A percentile compares a stretch with the other conserved stretches of the same genome.
phyloP scores from a whole-genome alignment of 2,797 vertebrate species.

The Carapus acus region DNA sequence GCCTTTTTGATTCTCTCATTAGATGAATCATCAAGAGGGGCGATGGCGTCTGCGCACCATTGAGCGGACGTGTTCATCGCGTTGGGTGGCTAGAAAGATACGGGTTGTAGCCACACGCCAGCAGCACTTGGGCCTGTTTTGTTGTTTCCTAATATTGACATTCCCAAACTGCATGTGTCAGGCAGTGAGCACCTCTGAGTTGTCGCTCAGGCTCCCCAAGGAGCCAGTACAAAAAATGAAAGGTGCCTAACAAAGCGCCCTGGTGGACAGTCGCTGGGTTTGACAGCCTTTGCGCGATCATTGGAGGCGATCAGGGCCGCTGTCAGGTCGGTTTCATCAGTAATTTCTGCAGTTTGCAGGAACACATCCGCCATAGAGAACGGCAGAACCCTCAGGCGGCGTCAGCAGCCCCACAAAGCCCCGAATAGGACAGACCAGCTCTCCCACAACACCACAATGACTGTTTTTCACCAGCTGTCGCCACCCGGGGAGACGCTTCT shows the following conservation, averaged over 20 bases:
- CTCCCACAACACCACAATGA: background rate
- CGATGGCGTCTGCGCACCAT: no score
- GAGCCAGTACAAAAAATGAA: background rate
- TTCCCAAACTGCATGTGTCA: background rate
- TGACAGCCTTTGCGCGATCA: background rate
- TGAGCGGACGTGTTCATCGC: no score
- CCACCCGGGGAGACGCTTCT: background rate
- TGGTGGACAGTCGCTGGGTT: background rate
- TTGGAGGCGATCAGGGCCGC: no score
- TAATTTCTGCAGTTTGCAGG: conserved; percentile 1
- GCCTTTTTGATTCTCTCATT: conserved; percentile 15
- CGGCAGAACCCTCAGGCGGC: conserved; percentile 12
- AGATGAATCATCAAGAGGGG: conserved; percentile 13
- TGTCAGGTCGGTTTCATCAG: background rate
- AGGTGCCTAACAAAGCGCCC: background rate
- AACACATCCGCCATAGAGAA: conserved; percentile 19
- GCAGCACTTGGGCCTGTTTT: background rate
- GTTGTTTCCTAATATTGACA: background rate
- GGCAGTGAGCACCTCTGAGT: no score
- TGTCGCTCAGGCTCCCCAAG: background rate
- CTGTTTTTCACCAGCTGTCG: background rate
- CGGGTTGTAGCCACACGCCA: no score
- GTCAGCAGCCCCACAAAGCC: conserved; percentile 1
- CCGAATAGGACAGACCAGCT: conserved; percentile 7
- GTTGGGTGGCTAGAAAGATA: no score